phyloP scores from a whole-genome alignment of 2,797 vertebrate genomes.

The Delichon dasypus region DNA sequence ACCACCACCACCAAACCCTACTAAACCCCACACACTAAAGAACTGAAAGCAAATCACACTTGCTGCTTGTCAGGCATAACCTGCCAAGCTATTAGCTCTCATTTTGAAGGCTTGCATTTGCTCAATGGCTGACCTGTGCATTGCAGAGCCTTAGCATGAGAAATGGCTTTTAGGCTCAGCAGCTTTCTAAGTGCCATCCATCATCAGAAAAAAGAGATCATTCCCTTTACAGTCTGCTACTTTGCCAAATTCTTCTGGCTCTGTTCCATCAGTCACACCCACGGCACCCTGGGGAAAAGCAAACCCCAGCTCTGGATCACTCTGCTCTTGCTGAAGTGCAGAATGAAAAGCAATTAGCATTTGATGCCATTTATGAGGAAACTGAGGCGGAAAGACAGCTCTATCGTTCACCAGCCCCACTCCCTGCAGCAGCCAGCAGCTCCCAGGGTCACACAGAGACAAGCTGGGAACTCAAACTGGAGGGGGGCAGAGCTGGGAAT shows the following conservation, averaged over 20 bases:
- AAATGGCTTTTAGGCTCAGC: conserved; percentile 34
- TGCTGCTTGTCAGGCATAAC: neutral
- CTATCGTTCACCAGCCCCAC: neutral
- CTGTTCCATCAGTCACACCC: conserved; percentile 15
- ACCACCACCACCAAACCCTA: too few relatives aligned
- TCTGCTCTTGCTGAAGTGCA: neutral
- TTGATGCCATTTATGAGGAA: neutral
- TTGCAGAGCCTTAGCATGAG: neutral
- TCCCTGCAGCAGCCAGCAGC: neutral
- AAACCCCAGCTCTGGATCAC: neutral
- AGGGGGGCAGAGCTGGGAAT: neutral
- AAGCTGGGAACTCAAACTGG: neutral
- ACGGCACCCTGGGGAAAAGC: neutral
- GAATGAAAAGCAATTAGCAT: neutral
- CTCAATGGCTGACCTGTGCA: conserved; percentile 1
- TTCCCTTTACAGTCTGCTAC: neutral
- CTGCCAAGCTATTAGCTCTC: conserved; percentile 1
- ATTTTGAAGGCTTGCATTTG: neutral
- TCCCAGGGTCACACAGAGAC: neutral
- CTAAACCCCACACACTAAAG: neutral
- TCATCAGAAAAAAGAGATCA: conserved; percentile 39
- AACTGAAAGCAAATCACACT: neutral
- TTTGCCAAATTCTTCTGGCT: conserved; percentile 23
- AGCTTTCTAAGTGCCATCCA: conserved; percentile 39
- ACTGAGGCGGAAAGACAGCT: neutral